These are phyloP conservation scores for Molorchus minor DNA, from an alignment of 2,888 invertebrate genomes.

Conservation along the genomic window DNA sequence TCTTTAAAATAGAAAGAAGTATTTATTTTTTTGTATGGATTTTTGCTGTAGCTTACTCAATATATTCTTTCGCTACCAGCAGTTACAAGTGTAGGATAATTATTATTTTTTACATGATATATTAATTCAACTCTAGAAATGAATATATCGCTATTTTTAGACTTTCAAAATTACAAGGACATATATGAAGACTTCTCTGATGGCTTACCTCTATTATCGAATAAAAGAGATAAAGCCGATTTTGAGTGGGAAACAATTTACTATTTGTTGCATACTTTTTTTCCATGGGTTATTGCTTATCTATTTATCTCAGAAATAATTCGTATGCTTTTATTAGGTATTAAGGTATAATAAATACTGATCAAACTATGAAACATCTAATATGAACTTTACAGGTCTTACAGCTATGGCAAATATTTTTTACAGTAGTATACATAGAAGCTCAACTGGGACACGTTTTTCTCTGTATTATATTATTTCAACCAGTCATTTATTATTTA, in stretches of 20 bases:
- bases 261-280: conserved; percentile 64
- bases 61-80: conserved; percentile 65
- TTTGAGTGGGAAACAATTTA: conserved; percentile 77
- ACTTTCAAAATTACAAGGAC: conserved; percentile 60
- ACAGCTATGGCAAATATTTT: conserved; percentile 66
- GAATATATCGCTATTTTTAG: conserved; percentile 50
- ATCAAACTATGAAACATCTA: too few species aligned
- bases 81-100: conserved; percentile 56
- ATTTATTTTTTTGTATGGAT: conserved; percentile 68
- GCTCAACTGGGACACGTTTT: conserved; percentile 42
- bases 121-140: not conserved
- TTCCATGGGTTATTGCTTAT: conserved; percentile 68
- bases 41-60: conserved; percentile 66
- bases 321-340: conserved; percentile 49
- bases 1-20: conserved; percentile 37
- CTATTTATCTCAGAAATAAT: conserved; percentile 66
- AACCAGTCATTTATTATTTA: conserved; percentile 68
- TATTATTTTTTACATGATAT: too few species aligned
- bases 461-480: conserved; percentile 52
- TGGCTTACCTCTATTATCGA: conserved; percentile 68
- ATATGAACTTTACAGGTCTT: conserved; percentile 61
- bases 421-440: conserved; percentile 61
- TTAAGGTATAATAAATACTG: conserved; percentile 33
- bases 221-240: conserved; percentile 74
- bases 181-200: conserved; percentile 65